Percentiles rank a stretch among this genome's conserved stretches.
These are phyloP conservation scores for Stegophylla sp. DNA, from an alignment of 2,888 invertebrate genomes.

Conservation along the genomic window DNA sequence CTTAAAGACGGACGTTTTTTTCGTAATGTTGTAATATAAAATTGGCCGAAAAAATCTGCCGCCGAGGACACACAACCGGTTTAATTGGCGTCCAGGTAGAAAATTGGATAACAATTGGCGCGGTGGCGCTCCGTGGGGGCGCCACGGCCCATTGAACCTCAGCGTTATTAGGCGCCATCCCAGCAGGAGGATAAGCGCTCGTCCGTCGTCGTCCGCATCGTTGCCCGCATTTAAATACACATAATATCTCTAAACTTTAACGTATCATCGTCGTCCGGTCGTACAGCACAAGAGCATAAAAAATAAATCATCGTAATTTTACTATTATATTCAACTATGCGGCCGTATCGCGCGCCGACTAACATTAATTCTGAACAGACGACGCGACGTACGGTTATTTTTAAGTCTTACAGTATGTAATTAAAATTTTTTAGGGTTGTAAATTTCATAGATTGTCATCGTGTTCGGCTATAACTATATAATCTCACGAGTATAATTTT, in stretches of 20 bases:
- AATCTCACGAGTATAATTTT: conserved; percentile 17
- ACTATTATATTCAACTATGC: background rate
- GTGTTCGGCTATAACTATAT: background rate
- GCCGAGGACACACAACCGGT: conserved; percentile 11
- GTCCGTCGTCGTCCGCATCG: background rate
- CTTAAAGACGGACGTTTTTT: background rate
- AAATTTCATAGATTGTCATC: background rate
- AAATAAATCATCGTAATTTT: background rate
- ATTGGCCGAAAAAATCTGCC: background rate
- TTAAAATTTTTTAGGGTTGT: conserved; percentile 9
- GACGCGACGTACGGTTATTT: conserved; percentile 17
- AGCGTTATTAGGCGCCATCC: conserved; percentile 47
- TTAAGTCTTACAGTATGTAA: background rate
- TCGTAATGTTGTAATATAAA: background rate
- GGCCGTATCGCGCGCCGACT: background rate
- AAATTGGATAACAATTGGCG: conserved; percentile 47
- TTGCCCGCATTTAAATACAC: conserved; percentile 21
- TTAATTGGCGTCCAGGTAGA: conserved; percentile 49
- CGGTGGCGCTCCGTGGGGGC: conserved; percentile 40
- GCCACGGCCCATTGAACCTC: conserved; percentile 24
- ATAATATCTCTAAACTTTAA: conserved; percentile 3
- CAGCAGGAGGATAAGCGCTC: conserved; percentile 40
- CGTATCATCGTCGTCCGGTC: background rate
- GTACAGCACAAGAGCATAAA: background rate
- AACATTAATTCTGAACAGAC: background rate